Conservation (phyloP, 2,888 invertebrate species). For the Drosophila formosana region DNA sequence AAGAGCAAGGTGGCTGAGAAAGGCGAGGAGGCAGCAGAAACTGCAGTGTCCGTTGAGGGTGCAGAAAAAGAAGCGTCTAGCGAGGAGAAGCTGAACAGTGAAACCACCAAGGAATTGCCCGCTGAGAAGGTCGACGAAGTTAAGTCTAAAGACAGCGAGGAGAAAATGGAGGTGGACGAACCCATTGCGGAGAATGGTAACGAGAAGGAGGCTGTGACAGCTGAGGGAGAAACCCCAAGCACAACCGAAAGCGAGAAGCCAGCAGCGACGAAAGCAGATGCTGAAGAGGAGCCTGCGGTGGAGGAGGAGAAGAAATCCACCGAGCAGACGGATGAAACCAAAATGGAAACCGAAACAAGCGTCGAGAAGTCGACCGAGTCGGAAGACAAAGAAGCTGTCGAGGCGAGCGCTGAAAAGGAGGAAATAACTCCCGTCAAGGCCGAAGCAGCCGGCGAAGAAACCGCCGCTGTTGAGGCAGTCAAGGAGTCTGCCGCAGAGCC, state of each 20-base stretch:
- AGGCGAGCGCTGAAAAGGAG: slow-evolving; percentile 28
- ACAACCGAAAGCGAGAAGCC: slow-evolving; percentile 29
- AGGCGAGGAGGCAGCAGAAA: slow-evolving; percentile 32
- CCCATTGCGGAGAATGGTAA: slow-evolving; percentile 62
- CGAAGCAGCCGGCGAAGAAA: slow-evolving; percentile 42
- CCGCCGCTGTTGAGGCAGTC: slow-evolving; percentile 17
- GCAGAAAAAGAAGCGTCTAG: slow-evolving; percentile 41
- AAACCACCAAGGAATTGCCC: slow-evolving; percentile 30
- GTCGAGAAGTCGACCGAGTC: slow-evolving; percentile 14
- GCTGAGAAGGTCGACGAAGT: slow-evolving; percentile 42
- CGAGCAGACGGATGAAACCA: slow-evolving; percentile 36
- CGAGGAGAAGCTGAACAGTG: slow-evolving; percentile 34
- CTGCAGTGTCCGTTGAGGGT: slow-evolving; percentile 38
- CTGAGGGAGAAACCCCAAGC: slow-evolving; percentile 38
- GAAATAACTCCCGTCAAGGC: slow-evolving; percentile 31
- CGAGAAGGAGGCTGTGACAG: slow-evolving; percentile 55
- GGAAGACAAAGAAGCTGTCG: slow-evolving; percentile 34
- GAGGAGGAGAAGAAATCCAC: slow-evolving; percentile 30
- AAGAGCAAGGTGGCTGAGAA: slow-evolving; percentile 31
- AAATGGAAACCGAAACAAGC: slow-evolving; percentile 44
- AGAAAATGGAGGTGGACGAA: slow-evolving; percentile 80
- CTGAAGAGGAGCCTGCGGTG: not conserved
- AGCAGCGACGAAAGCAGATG: slow-evolving; percentile 11
- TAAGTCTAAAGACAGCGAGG: slow-evolving; percentile 84
- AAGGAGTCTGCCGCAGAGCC: slow-evolving; percentile 31